Percentiles rank a stretch among this genome's conserved stretches.
Evolutionary conservation across 2,888 invertebrate genomes (phyloP).

Genomic region (Drosophila helvetica): DNA sequence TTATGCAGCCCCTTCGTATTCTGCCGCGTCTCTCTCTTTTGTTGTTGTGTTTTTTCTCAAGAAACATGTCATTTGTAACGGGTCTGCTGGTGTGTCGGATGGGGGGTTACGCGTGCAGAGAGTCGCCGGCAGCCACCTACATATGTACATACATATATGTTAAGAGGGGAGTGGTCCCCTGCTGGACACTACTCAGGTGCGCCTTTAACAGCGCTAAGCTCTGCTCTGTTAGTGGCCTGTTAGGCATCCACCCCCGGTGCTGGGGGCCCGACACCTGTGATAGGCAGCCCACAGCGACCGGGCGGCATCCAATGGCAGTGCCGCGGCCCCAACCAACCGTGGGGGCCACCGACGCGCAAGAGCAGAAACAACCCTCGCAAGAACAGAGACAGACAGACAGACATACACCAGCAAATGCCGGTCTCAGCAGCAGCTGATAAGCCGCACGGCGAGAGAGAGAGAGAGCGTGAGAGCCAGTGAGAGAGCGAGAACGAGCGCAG

Average conservation of each 20-base stretch:
- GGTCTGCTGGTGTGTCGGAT: not conserved
- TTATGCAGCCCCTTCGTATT: constrained; percentile 70
- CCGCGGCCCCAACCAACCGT: constrained; percentile 55
- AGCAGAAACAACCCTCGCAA: constrained; percentile 68
- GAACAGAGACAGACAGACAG: constrained; percentile 21
- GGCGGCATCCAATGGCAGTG: constrained; percentile 64
- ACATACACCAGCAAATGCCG: constrained; percentile 51
- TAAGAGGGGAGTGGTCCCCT: constrained; percentile 51
- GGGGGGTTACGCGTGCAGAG: not conserved
- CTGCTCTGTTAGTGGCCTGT: constrained; percentile 21
- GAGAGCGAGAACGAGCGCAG: constrained; percentile 15
- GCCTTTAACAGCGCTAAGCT: constrained; percentile 53
- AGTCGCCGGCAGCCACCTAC: constrained; percentile 59
- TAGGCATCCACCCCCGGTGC: constrained; percentile 59
- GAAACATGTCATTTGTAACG: constrained; percentile 31
- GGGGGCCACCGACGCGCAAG: constrained; percentile 57
- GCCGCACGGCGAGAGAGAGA: constrained; percentile 45
- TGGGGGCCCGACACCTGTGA: constrained; percentile 67
- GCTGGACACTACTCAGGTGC: constrained; percentile 52
- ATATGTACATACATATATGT: too few relatives aligned
- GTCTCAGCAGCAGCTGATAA: constrained; percentile 61
- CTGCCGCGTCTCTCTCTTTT: constrained; percentile 1
- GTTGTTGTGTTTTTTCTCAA: constrained; percentile 26
- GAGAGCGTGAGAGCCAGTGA: constrained; percentile 16
- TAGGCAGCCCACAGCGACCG: constrained; percentile 65